Evolutionary conservation across 2,113 vertebrate genomes (phyloP), one percentile per base, ranked within the genome.

Genomic region (Orthonyx spaldingii): DNA sequence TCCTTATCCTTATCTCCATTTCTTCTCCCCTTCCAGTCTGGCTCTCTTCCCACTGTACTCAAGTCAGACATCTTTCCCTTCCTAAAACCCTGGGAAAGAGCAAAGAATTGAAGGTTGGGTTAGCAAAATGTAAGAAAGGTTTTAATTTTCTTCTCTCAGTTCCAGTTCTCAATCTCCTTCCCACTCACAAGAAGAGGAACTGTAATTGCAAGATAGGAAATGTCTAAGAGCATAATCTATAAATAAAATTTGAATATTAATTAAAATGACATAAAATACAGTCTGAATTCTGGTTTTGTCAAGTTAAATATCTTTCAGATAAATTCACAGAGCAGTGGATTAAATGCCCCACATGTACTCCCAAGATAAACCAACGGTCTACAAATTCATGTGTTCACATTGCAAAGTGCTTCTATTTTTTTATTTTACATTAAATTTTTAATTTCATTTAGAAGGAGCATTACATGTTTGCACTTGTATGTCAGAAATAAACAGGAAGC

Each of bases 1-100:
- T 89, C 17, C 37, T 95, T 94, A 91, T 82, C 81, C 46, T 91
- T 94, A 91, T 87, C 68, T 77, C 30, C 3, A 11, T 90, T 94
- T 87, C 42, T 77, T 55, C 74, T 93, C 28, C 35, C 39, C 32
- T 94, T 84, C 65, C 49, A 79, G 44, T 60, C 55, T 94, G 74
- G 21, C 13, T 79, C 2, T 52, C 11, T 87, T 94, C 81, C 78
- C 27, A 37, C 37, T 68, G 22, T 86, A 65, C 41, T 80, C 24
- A 60, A 63, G 57, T 76, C 63, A 94, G 70, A 68, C 57, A 80
- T 82, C 74, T 91, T 85, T 78, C 41, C 68, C 16, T 64, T 76
- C 46, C 63, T 93, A 63, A 63, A 63, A 60, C 11, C n/a, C 63
- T 91, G 81, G 72, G 75, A 91, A 93, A 89, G 5, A 76, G 30